A percentile compares a stretch with the other conserved stretches of the same genome.
These are phyloP conservation scores for Seriola dumerili DNA, from an alignment of 2,113 vertebrate genomes.

Conservation along the genomic window DNA sequence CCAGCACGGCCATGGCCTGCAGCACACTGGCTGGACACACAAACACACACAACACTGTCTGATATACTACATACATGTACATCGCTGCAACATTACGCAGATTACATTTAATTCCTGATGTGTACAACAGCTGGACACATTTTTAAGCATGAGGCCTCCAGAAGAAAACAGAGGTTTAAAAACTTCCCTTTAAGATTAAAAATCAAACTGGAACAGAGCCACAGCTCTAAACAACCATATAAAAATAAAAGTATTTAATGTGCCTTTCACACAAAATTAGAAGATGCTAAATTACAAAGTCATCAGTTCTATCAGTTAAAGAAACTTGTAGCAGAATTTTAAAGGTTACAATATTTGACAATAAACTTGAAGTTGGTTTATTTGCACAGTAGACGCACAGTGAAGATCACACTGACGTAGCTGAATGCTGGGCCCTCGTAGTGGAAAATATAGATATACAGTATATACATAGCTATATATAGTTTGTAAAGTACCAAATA, in stretches of 20 bases:
- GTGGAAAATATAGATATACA: too few relatives aligned
- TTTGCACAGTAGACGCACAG: too few relatives aligned
- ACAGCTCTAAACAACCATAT: not conserved
- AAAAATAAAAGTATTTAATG: too few relatives aligned
- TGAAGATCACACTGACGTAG: too few relatives aligned
- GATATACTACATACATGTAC: not conserved
- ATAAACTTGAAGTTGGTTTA: too few relatives aligned
- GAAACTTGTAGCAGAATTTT: too few relatives aligned
- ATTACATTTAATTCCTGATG: not conserved
- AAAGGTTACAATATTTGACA: too few relatives aligned
- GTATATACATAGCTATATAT: too few relatives aligned
- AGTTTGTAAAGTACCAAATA: too few relatives aligned
- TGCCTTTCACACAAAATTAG: too few relatives aligned
- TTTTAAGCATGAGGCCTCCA: not conserved
- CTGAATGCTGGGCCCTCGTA: too few relatives aligned
- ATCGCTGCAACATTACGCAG: not conserved
- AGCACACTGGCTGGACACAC: conserved; percentile 90
- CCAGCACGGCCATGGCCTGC: conserved; percentile 96
- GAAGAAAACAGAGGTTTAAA: not conserved
- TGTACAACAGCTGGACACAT: not conserved
- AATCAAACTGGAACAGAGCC: not conserved
- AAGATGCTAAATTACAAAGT: too few relatives aligned
- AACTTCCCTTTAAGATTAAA: not conserved
- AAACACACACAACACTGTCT: conserved; percentile 48
- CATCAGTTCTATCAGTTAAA: not conserved